Evolutionary conservation across 2,888 invertebrate species (phyloP), one percentile per base, ranked within the genome.

Genomic region (Mermis nigrescens): DNA sequence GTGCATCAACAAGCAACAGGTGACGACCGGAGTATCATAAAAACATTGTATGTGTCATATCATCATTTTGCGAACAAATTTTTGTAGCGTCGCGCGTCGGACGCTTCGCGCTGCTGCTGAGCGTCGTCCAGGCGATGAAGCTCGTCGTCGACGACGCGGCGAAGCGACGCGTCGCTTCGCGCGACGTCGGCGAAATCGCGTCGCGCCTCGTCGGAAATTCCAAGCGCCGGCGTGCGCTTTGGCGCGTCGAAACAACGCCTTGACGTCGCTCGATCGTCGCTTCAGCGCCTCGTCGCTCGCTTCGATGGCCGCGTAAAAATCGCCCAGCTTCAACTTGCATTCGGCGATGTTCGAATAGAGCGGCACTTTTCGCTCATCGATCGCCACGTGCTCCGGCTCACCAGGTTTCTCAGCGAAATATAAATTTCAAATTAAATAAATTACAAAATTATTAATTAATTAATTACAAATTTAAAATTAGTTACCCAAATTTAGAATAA

Each of bases 151-250:
- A 86, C 80, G 1, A 78, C 72, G 1, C 74, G 66, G 51, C 77
- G 74, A 60, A 91, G 76, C 0, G 80, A 75, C 1, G 81, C 77
- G 75, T 92, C 88, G 4, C 91, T 73, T 58, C 80, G 76, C 60
- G 80, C 76, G 0, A 83, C 83, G 68, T 75, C 79, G 31, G 67
- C 63, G 63, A 74, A 75, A 75, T 94, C 94, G 45, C n/a, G 62
- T 57, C 66, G 66, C 1, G 77, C 77, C 60, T 74, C 74, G 19
- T 69, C 66, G 3, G 19, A 86, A 83, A 75, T 91, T 87, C 91
- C 92, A 94, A 0, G 84, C 88, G 1, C 83, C 86, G n/a, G 84
- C 77, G 71, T 91, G 84, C 1, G 89, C 92, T 74, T 87, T 88
- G 0, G 82, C 94, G 72, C 92, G 78, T 62, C 91, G 79, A 72